Percentiles rank a stretch among this genome's conserved stretches.
Evolutionary conservation across 2,888 invertebrate species (phyloP).

Genomic region (Orthosia gothica): DNA sequence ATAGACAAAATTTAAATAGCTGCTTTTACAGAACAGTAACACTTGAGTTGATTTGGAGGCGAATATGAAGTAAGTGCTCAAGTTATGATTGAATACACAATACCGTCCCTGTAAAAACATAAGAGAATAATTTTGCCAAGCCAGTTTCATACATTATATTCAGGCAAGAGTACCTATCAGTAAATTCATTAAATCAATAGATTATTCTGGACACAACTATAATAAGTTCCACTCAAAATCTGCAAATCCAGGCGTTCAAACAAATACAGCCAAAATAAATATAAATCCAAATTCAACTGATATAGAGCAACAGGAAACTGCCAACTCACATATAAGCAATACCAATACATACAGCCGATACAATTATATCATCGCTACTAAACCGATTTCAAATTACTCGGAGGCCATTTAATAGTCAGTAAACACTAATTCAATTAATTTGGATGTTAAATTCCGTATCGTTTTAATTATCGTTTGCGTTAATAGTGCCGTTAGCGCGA

Average conservation of each 20-base stretch:
- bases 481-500: conserved; percentile 44
- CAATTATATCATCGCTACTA: conserved; percentile 56
- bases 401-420: conserved; percentile 59
- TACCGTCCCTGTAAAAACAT: not conserved
- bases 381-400: conserved; percentile 58
- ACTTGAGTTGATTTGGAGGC: not conserved
- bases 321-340: conserved; percentile 27
- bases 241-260: conserved; percentile 12
- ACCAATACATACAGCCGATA: conserved; percentile 28
- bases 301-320: conserved; percentile 42
- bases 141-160: not conserved
- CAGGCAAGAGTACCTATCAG: not conserved
- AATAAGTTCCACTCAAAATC: not conserved
- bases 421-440: conserved; percentile 69
- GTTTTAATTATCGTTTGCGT: conserved; percentile 63
- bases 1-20: too few species aligned
- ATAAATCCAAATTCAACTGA: conserved; percentile 32
- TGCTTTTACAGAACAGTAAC: not conserved
- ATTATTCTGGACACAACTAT: not conserved
- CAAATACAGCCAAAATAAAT: conserved; percentile 20
- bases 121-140: too few species aligned
- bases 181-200: not conserved
- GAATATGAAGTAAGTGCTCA: not conserved
- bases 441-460: conserved; percentile 62
- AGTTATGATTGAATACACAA: not conserved